phyloP scores from a whole-genome alignment of 2,797 vertebrate genomes.

The Neosilurus hyrtlii region DNA sequence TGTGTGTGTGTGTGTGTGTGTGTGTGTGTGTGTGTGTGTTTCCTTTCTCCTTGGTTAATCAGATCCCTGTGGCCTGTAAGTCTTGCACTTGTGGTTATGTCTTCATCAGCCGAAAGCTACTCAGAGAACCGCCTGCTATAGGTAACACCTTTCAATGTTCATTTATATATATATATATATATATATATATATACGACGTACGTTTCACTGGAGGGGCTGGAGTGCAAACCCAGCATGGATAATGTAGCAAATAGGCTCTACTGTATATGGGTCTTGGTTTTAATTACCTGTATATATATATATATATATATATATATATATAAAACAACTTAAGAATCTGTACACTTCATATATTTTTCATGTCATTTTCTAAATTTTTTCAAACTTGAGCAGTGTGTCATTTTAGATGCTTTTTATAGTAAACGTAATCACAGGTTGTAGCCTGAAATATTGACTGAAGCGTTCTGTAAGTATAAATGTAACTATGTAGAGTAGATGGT shows the following conservation, averaged over 20 bases:
- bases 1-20: not conserved
- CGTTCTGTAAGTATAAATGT: too few relatives aligned
- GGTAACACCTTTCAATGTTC: slow-evolving; percentile 70
- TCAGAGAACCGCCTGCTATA: slow-evolving; percentile 83
- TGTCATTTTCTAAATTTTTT: not conserved
- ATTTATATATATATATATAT: not conserved
- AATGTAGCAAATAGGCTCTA: too few relatives aligned
- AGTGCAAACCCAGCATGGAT: too few relatives aligned
- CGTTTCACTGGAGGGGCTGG: too few relatives aligned
- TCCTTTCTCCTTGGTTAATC: slow-evolving; percentile 48
- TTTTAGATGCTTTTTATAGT: not conserved
- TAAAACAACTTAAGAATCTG: too few relatives aligned
- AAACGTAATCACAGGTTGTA: not conserved
- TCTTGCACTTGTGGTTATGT: slow-evolving; percentile 95
- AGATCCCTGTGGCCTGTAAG: slow-evolving; percentile 98
- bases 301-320: too few relatives aligned
- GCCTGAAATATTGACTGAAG: too few relatives aligned
- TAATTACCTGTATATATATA: too few relatives aligned
- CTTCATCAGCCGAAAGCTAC: slow-evolving; percentile 95
- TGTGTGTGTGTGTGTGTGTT: slow-evolving; percentile 6
- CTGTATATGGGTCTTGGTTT: too few relatives aligned
- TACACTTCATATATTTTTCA: not conserved
- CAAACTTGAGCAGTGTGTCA: not conserved
- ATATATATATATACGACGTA: not conserved
- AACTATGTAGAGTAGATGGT: too few relatives aligned